phyloP scores from a whole-genome alignment of 2,797 vertebrate species.

The Chromis chromis region DNA sequence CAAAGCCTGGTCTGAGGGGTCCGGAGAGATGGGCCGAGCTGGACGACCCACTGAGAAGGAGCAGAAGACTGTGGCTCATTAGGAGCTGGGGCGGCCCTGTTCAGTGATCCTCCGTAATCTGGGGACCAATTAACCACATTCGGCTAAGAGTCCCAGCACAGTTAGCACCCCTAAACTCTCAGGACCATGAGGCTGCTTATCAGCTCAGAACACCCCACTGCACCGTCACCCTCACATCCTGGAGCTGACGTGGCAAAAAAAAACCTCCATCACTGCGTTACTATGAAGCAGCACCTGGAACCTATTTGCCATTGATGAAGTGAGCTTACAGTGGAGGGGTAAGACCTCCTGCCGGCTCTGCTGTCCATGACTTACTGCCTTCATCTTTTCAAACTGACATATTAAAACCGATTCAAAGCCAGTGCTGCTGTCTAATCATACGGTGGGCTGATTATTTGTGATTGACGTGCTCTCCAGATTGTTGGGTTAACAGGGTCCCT shows the following conservation, averaged over 20 bases:
- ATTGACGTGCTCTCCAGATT: conserved; percentile 69
- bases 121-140: conserved; percentile 82
- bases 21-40: conserved; percentile 20
- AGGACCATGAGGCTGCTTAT: conserved; percentile 57
- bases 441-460: conserved; percentile 59
- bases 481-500: conserved; percentile 53
- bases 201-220: conserved; percentile 49
- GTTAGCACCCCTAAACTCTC: conserved; percentile 36
- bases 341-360: conserved; percentile 19
- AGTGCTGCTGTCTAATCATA: conserved; percentile 42
- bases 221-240: conserved; percentile 14
- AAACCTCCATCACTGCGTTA: conserved; percentile 3
- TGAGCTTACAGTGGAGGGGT: conserved; percentile 41
- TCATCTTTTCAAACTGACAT: conserved; percentile 33
- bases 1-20: conserved; percentile 11
- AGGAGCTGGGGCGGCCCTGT: conserved; percentile 66
- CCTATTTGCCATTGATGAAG: conserved; percentile 54
- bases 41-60: conserved; percentile 22
- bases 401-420: conserved; percentile 35
- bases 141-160: conserved; percentile 52
- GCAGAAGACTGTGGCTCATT: conserved; percentile 71
- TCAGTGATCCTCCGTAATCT: conserved; percentile 74
- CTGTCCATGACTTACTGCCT: conserved; percentile 32
- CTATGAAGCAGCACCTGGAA: conserved; percentile 42
- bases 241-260: conserved; percentile 53